Percentiles rank a stretch among this genome's conserved stretches.
phyloP scores from a whole-genome alignment of 2,113 vertebrate genomes.

The Podiceps cristatus region DNA sequence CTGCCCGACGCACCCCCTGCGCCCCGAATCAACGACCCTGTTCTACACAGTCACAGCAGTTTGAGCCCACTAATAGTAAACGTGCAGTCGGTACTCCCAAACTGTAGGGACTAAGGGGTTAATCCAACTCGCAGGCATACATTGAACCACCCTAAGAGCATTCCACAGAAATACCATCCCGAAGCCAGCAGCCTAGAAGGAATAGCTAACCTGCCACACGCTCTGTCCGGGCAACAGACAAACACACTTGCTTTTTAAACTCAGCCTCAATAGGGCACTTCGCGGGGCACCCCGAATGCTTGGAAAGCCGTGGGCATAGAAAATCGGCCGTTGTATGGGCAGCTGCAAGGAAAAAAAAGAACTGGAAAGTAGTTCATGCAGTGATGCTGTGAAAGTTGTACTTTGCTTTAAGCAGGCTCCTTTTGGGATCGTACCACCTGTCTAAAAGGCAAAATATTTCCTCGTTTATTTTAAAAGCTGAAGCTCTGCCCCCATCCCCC shows the following conservation, averaged over 20 bases:
- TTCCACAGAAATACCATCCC: slow-evolving; percentile 34
- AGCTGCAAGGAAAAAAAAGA: not conserved
- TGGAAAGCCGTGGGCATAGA: not conserved
- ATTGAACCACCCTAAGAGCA: not conserved
- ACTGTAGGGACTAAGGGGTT: not conserved
- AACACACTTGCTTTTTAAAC: not conserved
- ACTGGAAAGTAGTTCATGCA: not conserved
- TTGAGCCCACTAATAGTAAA: not conserved
- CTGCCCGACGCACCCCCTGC: accelerated
- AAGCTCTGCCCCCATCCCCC: not conserved
- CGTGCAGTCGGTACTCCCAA: accelerated
- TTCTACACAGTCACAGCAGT: accelerated
- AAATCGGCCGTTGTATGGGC: not conserved
- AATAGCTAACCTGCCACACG: not conserved
- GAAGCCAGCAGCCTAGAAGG: not conserved
- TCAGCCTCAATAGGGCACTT: not conserved
- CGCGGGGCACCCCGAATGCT: not conserved
- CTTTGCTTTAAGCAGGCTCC: not conserved
- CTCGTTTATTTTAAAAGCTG: not conserved
- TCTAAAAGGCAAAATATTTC: slow-evolving; percentile 1
- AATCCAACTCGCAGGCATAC: not conserved
- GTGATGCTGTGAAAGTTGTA: not conserved
- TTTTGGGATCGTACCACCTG: not conserved
- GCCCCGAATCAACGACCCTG: accelerated
- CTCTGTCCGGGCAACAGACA: not conserved